These are phyloP conservation scores for Xiphias gladius DNA, from an alignment of 2,113 vertebrate species.

Conservation along the genomic window DNA sequence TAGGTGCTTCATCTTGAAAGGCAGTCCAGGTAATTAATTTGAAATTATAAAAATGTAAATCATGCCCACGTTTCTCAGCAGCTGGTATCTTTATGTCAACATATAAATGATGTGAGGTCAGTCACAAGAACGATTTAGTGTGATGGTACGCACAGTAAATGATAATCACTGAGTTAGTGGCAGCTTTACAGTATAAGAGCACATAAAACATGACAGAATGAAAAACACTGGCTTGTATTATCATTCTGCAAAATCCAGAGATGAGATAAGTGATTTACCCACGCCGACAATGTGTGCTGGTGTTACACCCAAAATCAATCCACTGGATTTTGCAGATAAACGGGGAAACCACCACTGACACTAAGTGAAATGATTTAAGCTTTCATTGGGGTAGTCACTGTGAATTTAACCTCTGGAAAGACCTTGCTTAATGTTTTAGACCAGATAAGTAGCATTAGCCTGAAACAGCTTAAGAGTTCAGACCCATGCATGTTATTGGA, in stretches of 20 bases:
- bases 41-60: conserved; percentile 58
- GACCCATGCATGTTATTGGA: conserved; percentile 68
- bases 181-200: conserved; percentile 54
- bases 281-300: conserved; percentile 44
- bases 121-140: conserved; percentile 24
- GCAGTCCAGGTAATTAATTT: conserved; percentile 24
- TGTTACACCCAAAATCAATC: conserved; percentile 61
- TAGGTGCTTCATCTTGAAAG: conserved; percentile 28
- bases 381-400: conserved; percentile 54
- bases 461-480: conserved; percentile 74
- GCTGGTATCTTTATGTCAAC: conserved; percentile 57
- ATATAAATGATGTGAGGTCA: conserved; percentile 63
- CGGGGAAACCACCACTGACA: conserved; percentile 53
- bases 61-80: conserved; percentile 35
- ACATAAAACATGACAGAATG: conserved; percentile 59
- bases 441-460: conserved; percentile 81
- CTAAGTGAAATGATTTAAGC: conserved; percentile 79
- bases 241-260: conserved; percentile 53
- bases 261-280: conserved; percentile 65
- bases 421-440: conserved; percentile 79
- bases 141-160: conserved; percentile 36
- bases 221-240: conserved; percentile 57
- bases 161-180: conserved; percentile 55
- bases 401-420: conserved; percentile 72
- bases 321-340: conserved; percentile 78